Conservation (phyloP, 2,888 invertebrate genomes). For the Reticulitermes lucifugus region DNA sequence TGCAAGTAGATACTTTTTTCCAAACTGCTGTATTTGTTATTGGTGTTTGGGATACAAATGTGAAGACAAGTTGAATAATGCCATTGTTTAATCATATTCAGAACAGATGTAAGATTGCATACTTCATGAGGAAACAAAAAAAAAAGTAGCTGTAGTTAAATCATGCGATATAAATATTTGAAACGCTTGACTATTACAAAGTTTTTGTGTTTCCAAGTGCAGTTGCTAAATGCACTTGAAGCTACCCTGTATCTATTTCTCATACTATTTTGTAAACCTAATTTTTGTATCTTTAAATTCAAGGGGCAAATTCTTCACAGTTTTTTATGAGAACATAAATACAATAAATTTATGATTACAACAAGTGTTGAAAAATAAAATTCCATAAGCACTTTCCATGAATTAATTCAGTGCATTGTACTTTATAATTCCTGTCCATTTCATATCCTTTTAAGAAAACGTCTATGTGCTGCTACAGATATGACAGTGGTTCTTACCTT, state of each 20-base stretch:
- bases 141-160: not conserved
- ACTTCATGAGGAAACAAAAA: not conserved
- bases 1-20: not conserved
- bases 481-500: too few species aligned
- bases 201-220: not conserved
- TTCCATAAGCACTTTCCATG: too few species aligned
- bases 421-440: too few species aligned
- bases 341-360: constrained; percentile 25
- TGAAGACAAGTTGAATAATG: not conserved
- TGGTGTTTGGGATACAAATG: not conserved
- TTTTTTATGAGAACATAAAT: constrained; percentile 9
- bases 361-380: constrained; percentile 28
- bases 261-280: not conserved
- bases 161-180: not conserved
- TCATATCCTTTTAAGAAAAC: too few species aligned
- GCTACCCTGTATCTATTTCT: not conserved
- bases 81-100: not conserved
- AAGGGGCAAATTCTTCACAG: not conserved
- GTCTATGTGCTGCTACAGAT: too few species aligned
- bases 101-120: not conserved
- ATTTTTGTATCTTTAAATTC: constrained; percentile 6
- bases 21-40: not conserved
- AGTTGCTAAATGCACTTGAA: not conserved
- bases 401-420: too few species aligned
- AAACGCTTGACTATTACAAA: not conserved